phyloP scores from a whole-genome alignment of 2,888 invertebrate species.

The Coronaproctus castanopsis region DNA sequence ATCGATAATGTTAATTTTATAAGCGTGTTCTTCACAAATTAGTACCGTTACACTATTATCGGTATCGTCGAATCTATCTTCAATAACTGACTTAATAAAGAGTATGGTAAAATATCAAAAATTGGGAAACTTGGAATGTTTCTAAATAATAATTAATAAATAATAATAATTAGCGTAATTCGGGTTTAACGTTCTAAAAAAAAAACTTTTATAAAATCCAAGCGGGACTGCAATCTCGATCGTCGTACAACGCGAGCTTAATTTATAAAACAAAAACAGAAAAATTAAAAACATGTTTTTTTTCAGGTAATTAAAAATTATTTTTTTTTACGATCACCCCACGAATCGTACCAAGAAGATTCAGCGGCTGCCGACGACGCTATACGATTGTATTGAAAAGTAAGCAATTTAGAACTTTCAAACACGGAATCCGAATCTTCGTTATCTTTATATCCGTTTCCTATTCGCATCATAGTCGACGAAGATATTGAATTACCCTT shows the following conservation, averaged over 20 bases:
- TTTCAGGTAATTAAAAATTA: conserved; percentile 2
- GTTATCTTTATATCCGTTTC: conserved; percentile 21
- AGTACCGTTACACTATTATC: no score
- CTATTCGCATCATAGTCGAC: conserved; percentile 26
- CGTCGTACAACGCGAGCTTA: no score
- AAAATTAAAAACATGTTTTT: no score
- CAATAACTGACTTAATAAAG: no score
- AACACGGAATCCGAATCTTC: conserved; percentile 14
- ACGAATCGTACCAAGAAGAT: conserved; percentile 21
- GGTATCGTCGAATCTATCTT: no score
- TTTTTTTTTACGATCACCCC: conserved; percentile 19
- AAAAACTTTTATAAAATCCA: neutral
- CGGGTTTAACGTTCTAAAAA: neutral
- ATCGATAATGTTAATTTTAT: no score
- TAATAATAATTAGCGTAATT: neutral
- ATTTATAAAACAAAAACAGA: no score
- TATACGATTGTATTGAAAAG: conserved; percentile 15
- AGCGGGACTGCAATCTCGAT: neutral
- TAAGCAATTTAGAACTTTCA: conserved; percentile 15
- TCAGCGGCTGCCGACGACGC: neutral
- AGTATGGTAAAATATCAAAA: no score
- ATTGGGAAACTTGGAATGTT: no score
- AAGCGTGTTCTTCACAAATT: no score
- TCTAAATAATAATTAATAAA: no score
- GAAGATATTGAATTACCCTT: conserved; percentile 2